These are phyloP conservation scores for Atherinosoma microstoma DNA, from an alignment of 2,797 vertebrate species.

Conservation along the genomic window DNA sequence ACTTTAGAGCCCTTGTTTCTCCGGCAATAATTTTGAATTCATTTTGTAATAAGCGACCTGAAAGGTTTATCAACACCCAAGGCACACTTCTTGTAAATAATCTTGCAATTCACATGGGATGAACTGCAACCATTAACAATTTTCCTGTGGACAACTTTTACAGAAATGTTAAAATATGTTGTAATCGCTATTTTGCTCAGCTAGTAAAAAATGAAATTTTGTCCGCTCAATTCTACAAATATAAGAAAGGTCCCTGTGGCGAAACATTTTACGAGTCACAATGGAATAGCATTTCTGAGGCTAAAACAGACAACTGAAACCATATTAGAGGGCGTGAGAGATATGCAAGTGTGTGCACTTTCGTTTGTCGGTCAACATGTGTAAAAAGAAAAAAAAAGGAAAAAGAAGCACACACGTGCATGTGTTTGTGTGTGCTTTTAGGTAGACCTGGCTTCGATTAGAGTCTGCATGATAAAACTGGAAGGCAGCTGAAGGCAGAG, in stretches of 20 bases:
- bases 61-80: conserved; percentile 57
- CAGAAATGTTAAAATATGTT: conserved; percentile 52
- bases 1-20: conserved; percentile 9
- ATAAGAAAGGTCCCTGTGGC: conserved; percentile 63
- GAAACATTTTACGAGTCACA: conserved; percentile 65
- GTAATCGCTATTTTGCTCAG: conserved; percentile 51
- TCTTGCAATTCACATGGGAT: conserved; percentile 43
- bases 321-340: conserved; percentile 57
- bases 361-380: conserved; percentile 38
- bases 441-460: conserved; percentile 78
- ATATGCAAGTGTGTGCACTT: conserved; percentile 32
- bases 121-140: conserved; percentile 27
- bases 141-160: conserved; percentile 56
- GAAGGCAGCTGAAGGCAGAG: conserved; percentile 76
- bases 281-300: conserved; percentile 55
- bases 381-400: background rate
- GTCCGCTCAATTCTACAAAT: conserved; percentile 56
- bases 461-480: conserved; percentile 77
- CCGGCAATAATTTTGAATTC: conserved; percentile 55
- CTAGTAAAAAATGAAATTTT: conserved; percentile 49
- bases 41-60: conserved; percentile 57
- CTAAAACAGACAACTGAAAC: conserved; percentile 67
- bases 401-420: conserved; percentile 2
- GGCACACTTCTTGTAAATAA: conserved; percentile 66
- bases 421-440: conserved; percentile 40